Evolutionary conservation across 2,888 invertebrate species (phyloP), one percentile per base, ranked within the genome.

Genomic region (Orthosia gothica): DNA sequence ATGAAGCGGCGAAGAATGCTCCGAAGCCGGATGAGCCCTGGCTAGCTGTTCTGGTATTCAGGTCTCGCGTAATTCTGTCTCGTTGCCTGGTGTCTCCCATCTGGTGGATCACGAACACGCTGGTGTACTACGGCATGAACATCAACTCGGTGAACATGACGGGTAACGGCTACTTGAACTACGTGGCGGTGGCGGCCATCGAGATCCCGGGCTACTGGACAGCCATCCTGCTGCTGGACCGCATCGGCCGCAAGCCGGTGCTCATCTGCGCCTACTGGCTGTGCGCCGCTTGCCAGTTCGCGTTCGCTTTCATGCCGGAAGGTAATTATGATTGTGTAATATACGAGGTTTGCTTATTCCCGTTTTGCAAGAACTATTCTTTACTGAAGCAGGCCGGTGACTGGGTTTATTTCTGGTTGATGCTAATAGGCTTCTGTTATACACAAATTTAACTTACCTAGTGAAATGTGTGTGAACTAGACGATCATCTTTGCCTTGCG

Each of bases 131-230:
- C 86, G 98, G 98, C 0, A 95, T 98, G 90, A 97, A 97, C 3
- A 95, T 98, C 59, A 98, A 97, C 89, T 97, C 98, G 0, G 97
- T 98, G 12, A 97, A 97, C 54, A 92, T 98, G 75, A 97, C 97
- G 3, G 98, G 98, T 0, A 97, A 98, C 89, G 94, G 97, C 59
- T 98, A 98, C 90, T 76, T 97, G 61, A 98, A 98, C 92, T 98
- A 98, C 89, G 97, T 97, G 76, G 94, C 97, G 23, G 97, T 97
- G 12, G 95, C 97, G 0, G 93, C 97, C 5, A 97, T 98, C 4
- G 98, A 98, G 93, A 97, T 98, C 76, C 98, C 98, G 0, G 98
- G 98, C 0, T 98, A 97, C 89, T 95, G 98, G 90, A 91, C 97
- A 20, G 97, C 98, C 0, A 97, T 97, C 73, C 90, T 97, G 26